Percentiles rank a stretch among this genome's conserved stretches.
Conservation (phyloP, 2,797 vertebrate species). For the Amblyopsis hoosieri region DNA sequence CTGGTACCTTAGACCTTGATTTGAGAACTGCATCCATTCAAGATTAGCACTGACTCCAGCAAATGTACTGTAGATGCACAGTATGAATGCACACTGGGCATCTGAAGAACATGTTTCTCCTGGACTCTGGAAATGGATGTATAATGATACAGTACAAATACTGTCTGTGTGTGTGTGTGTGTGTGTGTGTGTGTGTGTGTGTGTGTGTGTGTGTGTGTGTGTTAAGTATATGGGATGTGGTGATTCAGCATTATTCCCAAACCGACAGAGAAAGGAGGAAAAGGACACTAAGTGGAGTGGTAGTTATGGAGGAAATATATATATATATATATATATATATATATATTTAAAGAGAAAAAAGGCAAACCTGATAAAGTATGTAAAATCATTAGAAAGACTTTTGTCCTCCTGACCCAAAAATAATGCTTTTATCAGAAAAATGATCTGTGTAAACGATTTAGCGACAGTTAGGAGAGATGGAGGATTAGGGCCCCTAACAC, state of each 20-base stretch:
- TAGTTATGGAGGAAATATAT: conserved; percentile 44
- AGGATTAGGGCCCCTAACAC: conserved; percentile 28
- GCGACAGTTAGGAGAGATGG: conserved; percentile 76
- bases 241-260: conserved; percentile 15
- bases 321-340: no score
- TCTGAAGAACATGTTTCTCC: no score
- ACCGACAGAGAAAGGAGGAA: background rate
- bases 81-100: no score
- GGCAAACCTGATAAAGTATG: conserved; percentile 24
- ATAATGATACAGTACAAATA: no score
- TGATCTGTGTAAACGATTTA: conserved; percentile 80
- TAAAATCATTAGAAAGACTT: conserved; percentile 76
- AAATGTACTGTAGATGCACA: no score
- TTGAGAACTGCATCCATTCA: no score
- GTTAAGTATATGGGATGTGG: conserved; percentile 30
- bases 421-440: conserved; percentile 88
- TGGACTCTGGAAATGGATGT: no score
- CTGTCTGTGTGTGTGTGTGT: background rate
- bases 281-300: conserved; percentile 21
- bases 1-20: no score
- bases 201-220: background rate
- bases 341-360: conserved; percentile 41
- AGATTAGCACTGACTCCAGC: no score
- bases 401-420: conserved; percentile 76
- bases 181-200: background rate